Evolutionary conservation across 2,888 invertebrate species (phyloP).

Genomic region (Hydroisotoma schaefferi): DNA sequence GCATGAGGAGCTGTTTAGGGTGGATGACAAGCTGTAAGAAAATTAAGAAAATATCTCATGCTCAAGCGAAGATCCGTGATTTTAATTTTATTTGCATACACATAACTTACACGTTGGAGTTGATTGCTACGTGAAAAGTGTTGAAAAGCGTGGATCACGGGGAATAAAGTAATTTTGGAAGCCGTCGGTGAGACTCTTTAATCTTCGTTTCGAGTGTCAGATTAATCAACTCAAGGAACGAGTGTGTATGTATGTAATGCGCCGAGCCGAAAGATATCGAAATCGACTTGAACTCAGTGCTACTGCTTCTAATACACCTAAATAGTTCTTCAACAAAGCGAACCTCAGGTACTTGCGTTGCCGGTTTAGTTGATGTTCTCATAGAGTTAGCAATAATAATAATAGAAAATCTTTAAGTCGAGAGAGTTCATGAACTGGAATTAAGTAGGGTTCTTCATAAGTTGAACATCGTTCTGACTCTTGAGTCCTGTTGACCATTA

Average conservation of each 20-base stretch:
- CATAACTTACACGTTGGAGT: no score
- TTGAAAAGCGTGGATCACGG: not conserved
- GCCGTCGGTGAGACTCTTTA: conserved; percentile 17
- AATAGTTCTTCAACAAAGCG: no score
- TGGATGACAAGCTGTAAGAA: not conserved
- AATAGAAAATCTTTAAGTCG: not conserved
- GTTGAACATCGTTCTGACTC: no score
- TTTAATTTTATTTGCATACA: conserved; percentile 15
- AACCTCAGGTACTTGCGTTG: no score
- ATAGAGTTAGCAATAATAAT: not conserved
- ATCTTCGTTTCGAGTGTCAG: conserved; percentile 16
- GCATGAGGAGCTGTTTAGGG: not conserved
- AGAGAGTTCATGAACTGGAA: conserved; percentile 7
- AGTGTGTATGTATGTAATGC: not conserved
- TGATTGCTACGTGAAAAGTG: not conserved
- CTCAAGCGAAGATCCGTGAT: conserved; percentile 4
- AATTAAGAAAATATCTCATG: not conserved
- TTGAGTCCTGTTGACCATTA: no score
- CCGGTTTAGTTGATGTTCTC: no score
- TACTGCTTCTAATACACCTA: no score
- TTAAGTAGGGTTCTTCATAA: conserved; percentile 1
- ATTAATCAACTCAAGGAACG: conserved; percentile 15
- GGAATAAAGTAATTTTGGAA: conserved; percentile 11
- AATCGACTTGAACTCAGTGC: not conserved
- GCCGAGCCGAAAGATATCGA: not conserved